A percentile compares a stretch with the other conserved stretches of the same genome.
phyloP scores from a whole-genome alignment of 2,888 invertebrate genomes.

The Doris montereyensis region DNA sequence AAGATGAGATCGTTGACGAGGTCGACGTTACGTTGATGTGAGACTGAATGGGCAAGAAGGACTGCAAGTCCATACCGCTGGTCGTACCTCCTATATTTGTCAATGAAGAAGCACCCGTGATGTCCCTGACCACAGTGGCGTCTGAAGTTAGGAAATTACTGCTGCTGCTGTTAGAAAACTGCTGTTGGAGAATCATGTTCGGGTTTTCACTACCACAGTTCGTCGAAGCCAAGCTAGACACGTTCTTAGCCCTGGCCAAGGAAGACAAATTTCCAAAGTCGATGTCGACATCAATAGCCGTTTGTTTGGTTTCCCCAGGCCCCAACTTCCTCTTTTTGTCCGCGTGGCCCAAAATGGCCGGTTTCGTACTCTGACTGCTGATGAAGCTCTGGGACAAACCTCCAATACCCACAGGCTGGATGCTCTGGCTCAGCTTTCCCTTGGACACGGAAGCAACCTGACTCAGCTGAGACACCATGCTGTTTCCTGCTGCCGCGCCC shows the following conservation, averaged over 20 bases:
- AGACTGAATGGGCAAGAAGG: too few relatives aligned
- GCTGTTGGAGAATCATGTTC: not conserved
- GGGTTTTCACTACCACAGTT: too few relatives aligned
- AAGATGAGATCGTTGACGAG: too few relatives aligned
- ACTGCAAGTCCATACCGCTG: too few relatives aligned
- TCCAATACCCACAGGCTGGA: not conserved
- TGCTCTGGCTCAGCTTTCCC: not conserved
- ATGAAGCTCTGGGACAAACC: not conserved
- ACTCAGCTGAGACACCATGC: too few relatives aligned
- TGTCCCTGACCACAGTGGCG: not conserved
- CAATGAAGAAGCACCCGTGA: not conserved
- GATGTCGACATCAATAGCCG: conserved; percentile 38
- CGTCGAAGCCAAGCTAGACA: too few relatives aligned
- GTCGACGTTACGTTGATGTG: too few relatives aligned
- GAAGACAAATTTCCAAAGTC: conserved; percentile 36
- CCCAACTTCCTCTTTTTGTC: conserved; percentile 1
- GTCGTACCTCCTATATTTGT: too few relatives aligned
- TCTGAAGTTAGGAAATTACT: not conserved
- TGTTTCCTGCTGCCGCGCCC: too few relatives aligned
- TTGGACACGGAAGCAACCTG: not conserved
- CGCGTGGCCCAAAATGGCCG: not conserved
- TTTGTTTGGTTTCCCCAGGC: conserved; percentile 37
- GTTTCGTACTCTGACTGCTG: not conserved
- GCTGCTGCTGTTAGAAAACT: not conserved
- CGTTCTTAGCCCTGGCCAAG: conserved; percentile 16